A percentile compares a stretch with the other conserved stretches of the same genome.
Conservation (phyloP, 2,113 vertebrate species). For the Leucopternis melanops region DNA sequence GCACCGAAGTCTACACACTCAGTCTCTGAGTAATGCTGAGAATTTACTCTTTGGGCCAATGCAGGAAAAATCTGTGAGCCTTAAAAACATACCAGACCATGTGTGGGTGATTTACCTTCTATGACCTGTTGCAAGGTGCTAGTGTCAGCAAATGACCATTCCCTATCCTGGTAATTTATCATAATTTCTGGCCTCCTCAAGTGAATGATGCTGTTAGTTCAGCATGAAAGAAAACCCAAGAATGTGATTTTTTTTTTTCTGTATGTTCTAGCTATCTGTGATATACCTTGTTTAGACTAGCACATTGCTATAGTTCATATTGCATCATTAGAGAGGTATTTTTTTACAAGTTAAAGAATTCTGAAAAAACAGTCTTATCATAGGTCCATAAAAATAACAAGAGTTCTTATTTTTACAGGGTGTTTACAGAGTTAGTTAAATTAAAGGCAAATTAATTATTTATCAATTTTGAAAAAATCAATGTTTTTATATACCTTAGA, state of each 20-base stretch:
- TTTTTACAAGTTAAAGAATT: neutral
- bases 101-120: no score
- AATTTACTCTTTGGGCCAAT: no score
- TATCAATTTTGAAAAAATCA: neutral
- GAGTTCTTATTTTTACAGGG: neutral
- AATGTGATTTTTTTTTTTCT: neutral
- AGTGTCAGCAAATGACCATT: no score
- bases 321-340: neutral
- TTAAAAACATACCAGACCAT: no score
- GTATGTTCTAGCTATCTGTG: neutral
- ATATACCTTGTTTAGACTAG: neutral
- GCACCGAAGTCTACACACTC: no score
- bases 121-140: no score
- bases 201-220: neutral
- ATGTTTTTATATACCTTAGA: neutral
- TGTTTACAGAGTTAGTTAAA: neutral
- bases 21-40: no score
- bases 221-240: neutral
- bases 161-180: neutral
- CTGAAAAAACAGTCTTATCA: neutral
- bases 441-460: neutral
- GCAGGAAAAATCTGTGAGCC: no score
- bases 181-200: neutral
- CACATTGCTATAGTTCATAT: neutral
- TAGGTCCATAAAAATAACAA: neutral